Conservation (phyloP, 2,888 invertebrate genomes). For the Orthosia incerta region DNA sequence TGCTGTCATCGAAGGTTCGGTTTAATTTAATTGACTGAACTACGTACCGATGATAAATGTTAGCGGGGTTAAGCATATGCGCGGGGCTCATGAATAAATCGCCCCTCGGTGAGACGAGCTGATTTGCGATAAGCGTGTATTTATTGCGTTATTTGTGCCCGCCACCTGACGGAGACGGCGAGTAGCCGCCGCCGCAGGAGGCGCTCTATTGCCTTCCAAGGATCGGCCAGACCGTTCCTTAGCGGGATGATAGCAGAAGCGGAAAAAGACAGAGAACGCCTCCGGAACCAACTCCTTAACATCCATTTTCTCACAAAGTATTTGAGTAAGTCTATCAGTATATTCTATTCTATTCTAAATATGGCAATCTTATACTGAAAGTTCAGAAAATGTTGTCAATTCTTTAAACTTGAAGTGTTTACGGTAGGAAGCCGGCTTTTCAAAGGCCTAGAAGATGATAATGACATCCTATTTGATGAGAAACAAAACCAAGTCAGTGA, state of each 20-base stretch:
- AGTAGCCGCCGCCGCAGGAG: conserved; percentile 82
- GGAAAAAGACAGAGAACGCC: background rate
- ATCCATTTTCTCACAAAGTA: no score
- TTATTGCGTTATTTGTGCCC: conserved; percentile 89
- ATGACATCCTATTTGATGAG: no score
- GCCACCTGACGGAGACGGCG: conserved; percentile 74
- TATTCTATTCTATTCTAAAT: no score
- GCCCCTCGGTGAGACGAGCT: conserved; percentile 86
- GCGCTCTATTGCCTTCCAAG: conserved; percentile 80
- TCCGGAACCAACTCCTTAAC: no score
- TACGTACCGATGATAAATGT: conserved; percentile 88
- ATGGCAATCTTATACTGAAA: background rate
- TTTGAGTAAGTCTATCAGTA: no score
- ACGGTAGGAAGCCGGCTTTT: background rate
- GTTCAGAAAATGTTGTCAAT: background rate
- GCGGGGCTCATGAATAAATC: conserved; percentile 87
- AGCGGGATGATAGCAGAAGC: conserved; percentile 11
- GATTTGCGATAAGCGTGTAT: conserved; percentile 90
- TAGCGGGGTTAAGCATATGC: conserved; percentile 87
- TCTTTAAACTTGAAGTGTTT: background rate
- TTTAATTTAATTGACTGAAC: conserved; percentile 90
- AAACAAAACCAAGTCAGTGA: no score
- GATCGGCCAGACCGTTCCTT: conserved; percentile 28
- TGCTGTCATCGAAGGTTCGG: conserved; percentile 86
- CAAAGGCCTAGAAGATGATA: background rate